Conservation (phyloP, 2,888 invertebrate species). For the Dasypolia templi region DNA sequence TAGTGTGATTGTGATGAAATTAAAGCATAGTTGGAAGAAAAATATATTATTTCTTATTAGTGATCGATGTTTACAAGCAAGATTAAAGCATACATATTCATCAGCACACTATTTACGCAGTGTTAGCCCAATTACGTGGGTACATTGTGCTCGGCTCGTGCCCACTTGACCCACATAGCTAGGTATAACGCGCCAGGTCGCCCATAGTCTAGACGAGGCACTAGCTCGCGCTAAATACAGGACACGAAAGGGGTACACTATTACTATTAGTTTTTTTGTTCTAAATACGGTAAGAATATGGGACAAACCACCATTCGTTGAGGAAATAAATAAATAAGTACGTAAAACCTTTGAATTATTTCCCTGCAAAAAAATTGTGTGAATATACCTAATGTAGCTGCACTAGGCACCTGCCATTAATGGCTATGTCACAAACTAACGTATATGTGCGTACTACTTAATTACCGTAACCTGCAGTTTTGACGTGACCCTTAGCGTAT, state of each 20-base stretch:
- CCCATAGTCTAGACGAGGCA: constrained; percentile 49
- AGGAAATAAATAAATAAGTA: constrained; percentile 2
- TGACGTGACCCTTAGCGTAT: constrained; percentile 1
- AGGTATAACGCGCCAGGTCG: constrained; percentile 48
- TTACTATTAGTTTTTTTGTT: constrained; percentile 15
- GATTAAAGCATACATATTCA: not conserved
- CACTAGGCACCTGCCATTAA: not conserved
- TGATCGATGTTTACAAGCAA: not conserved
- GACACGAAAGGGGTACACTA: constrained; percentile 31
- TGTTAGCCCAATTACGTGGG: constrained; percentile 43
- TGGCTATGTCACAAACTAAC: constrained; percentile 5
- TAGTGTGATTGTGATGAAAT: too few relatives aligned
- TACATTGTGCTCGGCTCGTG: constrained; percentile 11
- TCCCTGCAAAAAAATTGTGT: not conserved
- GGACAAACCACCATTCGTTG: not conserved
- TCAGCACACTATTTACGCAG: constrained; percentile 1
- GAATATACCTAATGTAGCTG: too few relatives aligned
- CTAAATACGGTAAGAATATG: not conserved
- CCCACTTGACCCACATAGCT: constrained; percentile 64
- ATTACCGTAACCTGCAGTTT: not conserved
- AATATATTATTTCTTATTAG: too few relatives aligned
- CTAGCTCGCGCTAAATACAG: constrained; percentile 42
- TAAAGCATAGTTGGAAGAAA: too few relatives aligned
- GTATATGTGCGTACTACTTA: not conserved
- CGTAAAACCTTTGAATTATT: not conserved